Evolutionary conservation across 2,113 vertebrate species (phyloP), one percentile per base, ranked within the genome.

Genomic region (Puntigrus tetrazona): DNA sequence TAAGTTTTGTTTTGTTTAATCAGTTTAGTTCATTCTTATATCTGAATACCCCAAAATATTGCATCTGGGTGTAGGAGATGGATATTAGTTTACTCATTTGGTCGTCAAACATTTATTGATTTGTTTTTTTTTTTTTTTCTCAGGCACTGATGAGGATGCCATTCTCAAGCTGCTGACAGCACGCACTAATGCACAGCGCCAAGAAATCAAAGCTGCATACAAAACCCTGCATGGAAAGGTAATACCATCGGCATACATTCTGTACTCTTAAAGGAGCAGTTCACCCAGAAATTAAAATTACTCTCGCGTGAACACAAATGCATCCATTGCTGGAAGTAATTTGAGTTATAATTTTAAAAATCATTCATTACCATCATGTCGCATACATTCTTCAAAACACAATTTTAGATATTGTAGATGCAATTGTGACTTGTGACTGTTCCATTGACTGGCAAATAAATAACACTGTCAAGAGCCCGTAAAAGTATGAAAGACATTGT

Each of bases 201-300:
- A 98, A 92, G 89, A 97, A 86, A 97, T 98, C 86, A 93, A 94
- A 13, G 69, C 86, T 20, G 81, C 92, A 38, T 99, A 96, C 91
- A 99, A 99, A 88, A 98, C 96, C 14, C 94, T 96, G 20, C 96
- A 95, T 90, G 98, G 98, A 93, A 94, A 96, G 96, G 98, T 99
- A 85, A 91, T 89, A 34, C 45, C 18, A 85, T 50, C 1, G 20
- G 10, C 36, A 25, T 52, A 36, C 18, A 2, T 10, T 10, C 34
- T n/a, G n/a, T 20, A 74, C 31, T 22, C 11, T 20, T 20, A 20
- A n/a, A n/a, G n/a, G n/a, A n/a, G n/a, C n/a, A n/a, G n/a, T n/a
- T n/a, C n/a, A n/a, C n/a, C n/a, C n/a, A n/a, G n/a, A n/a, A n/a
- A n/a, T n/a, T n/a, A n/a, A n/a, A n/a, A n/a, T n/a, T n/a, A n/a